Base-by-base conservation (phyloP, 2,113 vertebrate species). In the Diglossa brunneiventris region DNA sequence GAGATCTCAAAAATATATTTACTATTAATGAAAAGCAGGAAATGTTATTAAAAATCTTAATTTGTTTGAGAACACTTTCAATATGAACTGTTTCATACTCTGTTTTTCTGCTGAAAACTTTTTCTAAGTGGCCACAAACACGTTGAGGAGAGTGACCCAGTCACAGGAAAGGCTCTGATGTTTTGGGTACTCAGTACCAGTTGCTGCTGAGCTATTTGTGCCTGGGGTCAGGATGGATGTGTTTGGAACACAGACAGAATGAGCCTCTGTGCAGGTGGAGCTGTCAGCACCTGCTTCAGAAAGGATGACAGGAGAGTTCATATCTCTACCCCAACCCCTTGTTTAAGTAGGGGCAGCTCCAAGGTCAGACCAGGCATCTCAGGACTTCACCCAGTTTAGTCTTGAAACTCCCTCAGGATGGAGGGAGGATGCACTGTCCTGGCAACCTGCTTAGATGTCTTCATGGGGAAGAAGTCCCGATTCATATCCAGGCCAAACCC, bases 201-300 rank as follows among this genome's bases (percentile, higher is more conserved):
- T 47, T 86, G 79, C 67, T 81, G 52, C 21, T 8, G 7, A 89
- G 44, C 24, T 77, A 56, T 87, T 87, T 69, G 82, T 68, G 37
- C 37, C 56, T 2, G 3, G 22, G 39, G 42, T 94, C 86, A 84
- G 44, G n/a, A 42, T 6, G 6, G 49, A 50, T n/a, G 39, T 75
- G 33, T 47, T 68, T 47, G 52, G 42, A 78, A 47, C 16, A 28
- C 84, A 70, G 39, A 55, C 5, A 52, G 42, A 89, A 89, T 56
- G 61, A 87, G 23, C 39, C 86, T 89, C 47, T 0, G 0, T 37
- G 50, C 0, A 6, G 47, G 41, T 72, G 62, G 69, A 89, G 35
- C 74, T 85, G 81, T 94, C 90, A 91, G 52, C 90, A 78, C 61
- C 69, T 91, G 69, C 69, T 92, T 82, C 62, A 63, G 52, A 82